Percentiles rank a stretch among this genome's conserved stretches.
These are phyloP conservation scores for Siphamia tubifer DNA, from an alignment of 2,113 vertebrate genomes.

Conservation along the genomic window DNA sequence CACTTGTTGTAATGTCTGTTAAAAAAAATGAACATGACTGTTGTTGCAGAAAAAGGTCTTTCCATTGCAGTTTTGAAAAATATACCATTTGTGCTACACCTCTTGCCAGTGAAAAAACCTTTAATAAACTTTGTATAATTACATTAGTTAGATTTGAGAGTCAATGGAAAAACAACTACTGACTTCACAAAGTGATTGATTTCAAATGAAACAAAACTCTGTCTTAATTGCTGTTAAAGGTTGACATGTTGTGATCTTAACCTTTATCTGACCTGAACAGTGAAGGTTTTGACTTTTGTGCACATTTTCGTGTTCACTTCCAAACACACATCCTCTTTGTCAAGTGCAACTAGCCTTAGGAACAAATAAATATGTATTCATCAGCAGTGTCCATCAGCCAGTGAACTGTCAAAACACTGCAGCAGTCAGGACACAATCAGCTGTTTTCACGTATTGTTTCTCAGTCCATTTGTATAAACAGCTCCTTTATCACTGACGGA, in stretches of 20 bases:
- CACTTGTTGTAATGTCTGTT: too few species aligned
- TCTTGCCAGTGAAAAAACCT: too few species aligned
- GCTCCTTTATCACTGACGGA: constrained; percentile 5
- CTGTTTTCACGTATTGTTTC: neutral
- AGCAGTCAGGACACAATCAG: neutral
- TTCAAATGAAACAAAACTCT: too few species aligned
- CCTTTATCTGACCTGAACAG: neutral
- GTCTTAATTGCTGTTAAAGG: constrained; percentile 13
- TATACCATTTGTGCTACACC: too few species aligned
- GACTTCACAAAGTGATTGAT: too few species aligned
- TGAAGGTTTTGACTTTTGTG: neutral
- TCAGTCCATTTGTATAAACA: constrained; percentile 7
- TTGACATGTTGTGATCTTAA: neutral
- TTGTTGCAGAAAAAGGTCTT: too few species aligned
- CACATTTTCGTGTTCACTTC: neutral
- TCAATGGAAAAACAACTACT: too few species aligned
- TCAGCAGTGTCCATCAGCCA: constrained; percentile 28
- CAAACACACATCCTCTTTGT: constrained; percentile 18
- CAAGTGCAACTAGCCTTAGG: constrained; percentile 10
- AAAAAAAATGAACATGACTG: too few species aligned
- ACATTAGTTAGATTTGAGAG: too few species aligned
- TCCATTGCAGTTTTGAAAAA: too few species aligned
- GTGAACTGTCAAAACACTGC: neutral
- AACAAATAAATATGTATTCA: constrained; percentile 34
- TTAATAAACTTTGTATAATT: too few species aligned